Percentiles rank a stretch among this genome's conserved stretches.
Conservation (phyloP, 2,797 vertebrate species). For the Pteronotus mesoamericanus region DNA sequence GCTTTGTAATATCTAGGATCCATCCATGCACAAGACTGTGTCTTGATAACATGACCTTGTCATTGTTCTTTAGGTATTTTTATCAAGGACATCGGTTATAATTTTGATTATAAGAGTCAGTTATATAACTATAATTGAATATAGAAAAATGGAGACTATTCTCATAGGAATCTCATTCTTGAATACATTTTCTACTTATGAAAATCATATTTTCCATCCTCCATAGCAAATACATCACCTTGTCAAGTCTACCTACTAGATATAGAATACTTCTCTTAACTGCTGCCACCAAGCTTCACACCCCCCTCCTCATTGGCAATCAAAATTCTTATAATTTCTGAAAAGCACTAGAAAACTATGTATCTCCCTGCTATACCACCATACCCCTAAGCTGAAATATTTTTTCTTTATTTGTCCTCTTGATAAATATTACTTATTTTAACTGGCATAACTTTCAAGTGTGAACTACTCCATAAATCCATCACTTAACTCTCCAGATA, state of each 20-base stretch:
- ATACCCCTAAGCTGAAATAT: background rate
- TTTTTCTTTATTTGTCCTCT: background rate
- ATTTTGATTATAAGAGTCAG: constrained; percentile 15
- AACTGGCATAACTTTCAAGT: background rate
- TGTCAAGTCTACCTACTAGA: background rate
- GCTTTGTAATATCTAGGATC: background rate
- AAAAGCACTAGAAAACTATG: background rate
- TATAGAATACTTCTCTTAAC: background rate
- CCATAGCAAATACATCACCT: background rate
- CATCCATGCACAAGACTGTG: background rate
- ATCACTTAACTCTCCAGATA: background rate
- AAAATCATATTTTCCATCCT: background rate
- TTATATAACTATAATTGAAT: background rate
- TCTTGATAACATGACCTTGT: background rate
- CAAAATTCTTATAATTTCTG: background rate
- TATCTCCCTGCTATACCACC: background rate
- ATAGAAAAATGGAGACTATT: background rate
- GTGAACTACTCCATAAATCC: background rate
- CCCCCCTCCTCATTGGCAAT: background rate
- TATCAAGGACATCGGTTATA: background rate
- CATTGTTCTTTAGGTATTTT: background rate
- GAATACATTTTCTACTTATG: constrained; percentile 15
- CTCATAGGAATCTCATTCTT: background rate
- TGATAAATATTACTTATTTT: background rate
- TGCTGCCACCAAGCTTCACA: background rate